Percentiles rank a stretch among this genome's conserved stretches.
phyloP scores from a whole-genome alignment of 1,140 invertebrate genomes.

The Aricia agestis region DNA sequence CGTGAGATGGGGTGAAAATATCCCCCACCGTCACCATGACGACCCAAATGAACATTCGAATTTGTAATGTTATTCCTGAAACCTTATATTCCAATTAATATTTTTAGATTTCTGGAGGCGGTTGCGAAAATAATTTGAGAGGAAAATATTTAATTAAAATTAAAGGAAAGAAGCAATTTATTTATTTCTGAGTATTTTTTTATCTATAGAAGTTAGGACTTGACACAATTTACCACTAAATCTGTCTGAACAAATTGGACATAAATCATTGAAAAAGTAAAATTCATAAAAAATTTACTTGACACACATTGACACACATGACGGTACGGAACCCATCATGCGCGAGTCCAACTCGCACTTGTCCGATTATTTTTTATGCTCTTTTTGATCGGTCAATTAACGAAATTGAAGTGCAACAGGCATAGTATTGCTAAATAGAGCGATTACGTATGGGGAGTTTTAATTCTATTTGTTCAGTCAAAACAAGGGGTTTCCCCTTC shows the following conservation, averaged over 20 bases:
- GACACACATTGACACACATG: no score
- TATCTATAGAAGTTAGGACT: no score
- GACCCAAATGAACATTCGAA: slow-evolving; percentile 14
- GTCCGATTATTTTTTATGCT: no score
- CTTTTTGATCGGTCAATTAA: slow-evolving; percentile 14
- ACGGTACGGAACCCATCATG: no score
- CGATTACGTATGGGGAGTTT: slow-evolving; percentile 50
- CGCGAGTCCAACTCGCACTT: no score
- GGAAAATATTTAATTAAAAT: no score
- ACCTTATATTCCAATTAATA: neutral
- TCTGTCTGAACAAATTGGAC: no score
- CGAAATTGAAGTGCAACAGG: slow-evolving; percentile 27
- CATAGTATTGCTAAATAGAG: slow-evolving; percentile 49
- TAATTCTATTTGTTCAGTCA: slow-evolving; percentile 53
- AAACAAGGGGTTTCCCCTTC: slow-evolving; percentile 49
- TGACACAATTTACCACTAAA: no score
- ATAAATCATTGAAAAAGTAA: no score
- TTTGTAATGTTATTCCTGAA: neutral
- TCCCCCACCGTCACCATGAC: slow-evolving; percentile 26
- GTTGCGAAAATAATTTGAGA: neutral
- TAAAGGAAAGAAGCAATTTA: no score
- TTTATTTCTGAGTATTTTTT: no score
- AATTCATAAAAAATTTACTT: no score
- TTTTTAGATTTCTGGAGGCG: neutral
- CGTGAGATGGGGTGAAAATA: slow-evolving; percentile 37